phyloP scores from a whole-genome alignment of 1,140 invertebrate species.

The Drosophila pachea region DNA sequence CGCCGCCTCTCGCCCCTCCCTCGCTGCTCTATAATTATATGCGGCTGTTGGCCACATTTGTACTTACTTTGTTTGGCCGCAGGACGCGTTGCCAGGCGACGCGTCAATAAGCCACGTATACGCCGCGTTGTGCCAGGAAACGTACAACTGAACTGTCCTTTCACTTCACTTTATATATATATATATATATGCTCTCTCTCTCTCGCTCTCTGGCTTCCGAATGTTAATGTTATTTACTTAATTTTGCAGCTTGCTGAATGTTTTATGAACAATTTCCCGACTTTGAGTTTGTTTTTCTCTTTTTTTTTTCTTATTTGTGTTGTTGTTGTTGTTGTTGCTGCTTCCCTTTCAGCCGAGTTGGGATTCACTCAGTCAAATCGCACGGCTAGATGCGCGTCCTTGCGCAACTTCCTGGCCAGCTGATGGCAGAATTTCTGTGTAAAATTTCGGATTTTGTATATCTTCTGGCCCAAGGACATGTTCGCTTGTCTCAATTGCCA shows the following conservation, averaged over 20 bases:
- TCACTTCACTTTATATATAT: slow-evolving; percentile 8
- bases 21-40: slow-evolving; percentile 37
- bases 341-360: too few species aligned
- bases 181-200: slow-evolving; percentile 1
- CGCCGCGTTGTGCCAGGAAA: slow-evolving; percentile 31
- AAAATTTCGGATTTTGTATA: slow-evolving; percentile 72
- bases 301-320: slow-evolving; percentile 6
- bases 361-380: slow-evolving; percentile 61
- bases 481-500: slow-evolving; percentile 19
- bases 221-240: slow-evolving; percentile 73
- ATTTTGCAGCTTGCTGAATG: slow-evolving; percentile 55
- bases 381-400: slow-evolving; percentile 54
- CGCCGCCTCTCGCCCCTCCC: neutral
- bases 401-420: slow-evolving; percentile 63
- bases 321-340: neutral
- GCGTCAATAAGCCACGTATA: slow-evolving; percentile 44
- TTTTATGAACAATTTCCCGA: slow-evolving; percentile 33
- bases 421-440: slow-evolving; percentile 68
- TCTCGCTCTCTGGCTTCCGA: slow-evolving; percentile 14
- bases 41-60: slow-evolving; percentile 13
- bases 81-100: slow-evolving; percentile 42
- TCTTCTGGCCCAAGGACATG: slow-evolving; percentile 75
- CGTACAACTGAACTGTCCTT: slow-evolving; percentile 32
- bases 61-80: slow-evolving; percentile 41
- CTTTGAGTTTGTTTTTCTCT: slow-evolving; percentile 1